Evolutionary conservation across 35 echinoderm and acorn worm species (phyloP).

Genomic region (Stichopus chloronotus): DNA sequence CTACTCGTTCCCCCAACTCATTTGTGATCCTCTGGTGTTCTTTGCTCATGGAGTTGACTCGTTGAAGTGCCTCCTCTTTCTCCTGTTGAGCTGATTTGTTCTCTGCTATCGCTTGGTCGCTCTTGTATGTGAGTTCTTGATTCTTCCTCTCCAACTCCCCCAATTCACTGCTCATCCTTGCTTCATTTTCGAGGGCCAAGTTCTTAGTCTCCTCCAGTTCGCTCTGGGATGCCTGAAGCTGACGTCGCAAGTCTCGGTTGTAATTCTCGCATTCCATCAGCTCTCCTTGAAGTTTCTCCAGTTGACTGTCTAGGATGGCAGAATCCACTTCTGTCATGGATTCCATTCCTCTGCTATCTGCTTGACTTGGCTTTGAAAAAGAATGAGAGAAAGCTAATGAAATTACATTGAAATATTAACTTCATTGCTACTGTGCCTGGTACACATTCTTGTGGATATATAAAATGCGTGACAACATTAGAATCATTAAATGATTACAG

Average conservation of each 20-base stretch:
- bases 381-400: neutral
- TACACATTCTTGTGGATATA: no score
- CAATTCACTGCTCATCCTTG: conserved; percentile 59
- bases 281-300: conserved; percentile 67
- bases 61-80: neutral
- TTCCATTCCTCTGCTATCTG: conserved; percentile 37
- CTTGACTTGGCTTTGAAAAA: conserved; percentile 63
- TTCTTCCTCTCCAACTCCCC: conserved; percentile 58
- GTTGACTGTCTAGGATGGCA: conserved; percentile 53
- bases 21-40: conserved; percentile 37
- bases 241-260: conserved; percentile 74
- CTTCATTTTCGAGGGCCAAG: conserved; percentile 87
- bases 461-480: no score
- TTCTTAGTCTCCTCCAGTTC: conserved; percentile 83
- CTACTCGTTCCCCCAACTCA: conserved; percentile 24
- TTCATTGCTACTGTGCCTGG: neutral
- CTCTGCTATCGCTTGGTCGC: conserved; percentile 18
- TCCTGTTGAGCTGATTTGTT: neutral
- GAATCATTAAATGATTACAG: no score
- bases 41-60: conserved; percentile 5
- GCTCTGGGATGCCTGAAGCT: conserved; percentile 69
- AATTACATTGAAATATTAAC: neutral
- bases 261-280: conserved; percentile 79
- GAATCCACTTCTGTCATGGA: conserved; percentile 52
- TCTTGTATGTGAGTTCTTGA: conserved; percentile 39